Conservation (phyloP, 2,113 vertebrate species). For the Cyrtonyx montezumae region DNA sequence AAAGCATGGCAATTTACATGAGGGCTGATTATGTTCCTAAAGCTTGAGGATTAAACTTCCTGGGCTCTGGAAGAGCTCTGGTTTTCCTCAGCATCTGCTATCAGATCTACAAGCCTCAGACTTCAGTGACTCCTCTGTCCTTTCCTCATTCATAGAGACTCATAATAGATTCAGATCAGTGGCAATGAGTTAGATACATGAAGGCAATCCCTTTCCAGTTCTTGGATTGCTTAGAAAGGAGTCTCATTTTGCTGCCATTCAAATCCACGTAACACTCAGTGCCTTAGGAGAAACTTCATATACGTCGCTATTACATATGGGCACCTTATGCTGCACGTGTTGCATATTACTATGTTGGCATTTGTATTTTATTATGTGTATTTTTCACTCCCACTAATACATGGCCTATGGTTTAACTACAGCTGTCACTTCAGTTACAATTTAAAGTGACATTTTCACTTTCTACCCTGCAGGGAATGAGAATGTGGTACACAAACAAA, state of each 20-base stretch:
- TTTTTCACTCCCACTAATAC: constrained; percentile 2
- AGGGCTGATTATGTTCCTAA: background rate
- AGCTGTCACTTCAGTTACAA: background rate
- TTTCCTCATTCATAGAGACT: background rate
- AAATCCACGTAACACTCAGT: accelerated
- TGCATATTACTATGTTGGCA: background rate
- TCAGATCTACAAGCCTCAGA: background rate
- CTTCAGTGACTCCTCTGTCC: background rate
- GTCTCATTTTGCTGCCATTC: background rate
- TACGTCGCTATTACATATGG: background rate
- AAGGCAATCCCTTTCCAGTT: background rate
- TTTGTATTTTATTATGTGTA: background rate
- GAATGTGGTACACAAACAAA: background rate
- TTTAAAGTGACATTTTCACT: background rate
- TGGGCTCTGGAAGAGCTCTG: background rate
- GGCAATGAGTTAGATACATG: background rate
- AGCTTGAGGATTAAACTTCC: background rate
- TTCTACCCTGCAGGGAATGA: background rate
- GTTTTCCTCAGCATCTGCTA: background rate
- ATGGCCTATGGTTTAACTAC: background rate
- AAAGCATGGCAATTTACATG: background rate
- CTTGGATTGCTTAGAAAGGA: background rate
- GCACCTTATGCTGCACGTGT: accelerated
- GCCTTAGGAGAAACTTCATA: background rate
- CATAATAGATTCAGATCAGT: background rate